These are phyloP conservation scores for Carassius carassius DNA, from an alignment of 2,113 vertebrate species.

Conservation along the genomic window DNA sequence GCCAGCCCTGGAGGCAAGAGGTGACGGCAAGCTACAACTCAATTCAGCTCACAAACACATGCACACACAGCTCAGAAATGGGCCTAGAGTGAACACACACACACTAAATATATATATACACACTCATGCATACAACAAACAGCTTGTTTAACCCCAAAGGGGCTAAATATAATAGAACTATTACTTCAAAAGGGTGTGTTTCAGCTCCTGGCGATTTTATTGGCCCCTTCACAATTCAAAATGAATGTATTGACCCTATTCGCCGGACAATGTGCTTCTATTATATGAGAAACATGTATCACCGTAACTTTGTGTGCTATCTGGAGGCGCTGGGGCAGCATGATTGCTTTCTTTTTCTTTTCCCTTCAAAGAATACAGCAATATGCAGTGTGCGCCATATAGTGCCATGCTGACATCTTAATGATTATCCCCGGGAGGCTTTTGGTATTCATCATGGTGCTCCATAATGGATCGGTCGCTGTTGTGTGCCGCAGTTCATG, in stretches of 20 bases:
- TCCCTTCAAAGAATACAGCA: constrained; percentile 43
- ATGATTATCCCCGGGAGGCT: constrained; percentile 67
- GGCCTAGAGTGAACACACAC: constrained; percentile 10
- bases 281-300: constrained; percentile 67
- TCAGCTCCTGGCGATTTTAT: constrained; percentile 54
- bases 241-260: constrained; percentile 68
- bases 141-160: constrained; percentile 36
- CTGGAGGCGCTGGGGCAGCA: constrained; percentile 46
- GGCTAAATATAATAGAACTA: constrained; percentile 41
- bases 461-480: constrained; percentile 53
- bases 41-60: constrained; percentile 49
- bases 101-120: neutral
- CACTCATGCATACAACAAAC: neutral
- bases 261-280: constrained; percentile 56
- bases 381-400: constrained; percentile 52
- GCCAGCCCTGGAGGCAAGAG: constrained; percentile 59
- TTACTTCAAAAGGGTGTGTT: constrained; percentile 44
- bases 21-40: constrained; percentile 64
- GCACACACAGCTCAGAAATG: constrained; percentile 23
- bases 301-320: constrained; percentile 59
- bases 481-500: constrained; percentile 50
- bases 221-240: constrained; percentile 52
- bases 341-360: constrained; percentile 57
- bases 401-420: constrained; percentile 65
- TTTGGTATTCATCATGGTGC: constrained; percentile 58